phyloP scores from a whole-genome alignment of 2,888 invertebrate genomes.

The Monopis laevigella region DNA sequence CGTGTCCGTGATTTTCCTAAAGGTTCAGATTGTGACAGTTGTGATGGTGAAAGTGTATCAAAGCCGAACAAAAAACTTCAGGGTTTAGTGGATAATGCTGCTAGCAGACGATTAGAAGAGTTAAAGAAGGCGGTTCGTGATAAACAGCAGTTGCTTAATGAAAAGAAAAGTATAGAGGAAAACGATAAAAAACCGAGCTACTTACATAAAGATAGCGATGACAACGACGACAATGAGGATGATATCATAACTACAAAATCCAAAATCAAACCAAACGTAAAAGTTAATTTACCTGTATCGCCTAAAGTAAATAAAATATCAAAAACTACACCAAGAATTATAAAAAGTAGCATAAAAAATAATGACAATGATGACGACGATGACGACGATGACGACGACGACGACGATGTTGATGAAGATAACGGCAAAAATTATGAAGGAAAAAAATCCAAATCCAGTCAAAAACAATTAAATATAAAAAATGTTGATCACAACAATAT shows the following conservation, averaged over 20 bases:
- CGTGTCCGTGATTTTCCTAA: constrained; percentile 55
- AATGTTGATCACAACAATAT: neutral
- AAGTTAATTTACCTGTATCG: too few species aligned
- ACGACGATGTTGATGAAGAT: constrained; percentile 23
- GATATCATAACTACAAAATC: too few species aligned
- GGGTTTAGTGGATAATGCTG: constrained; percentile 4
- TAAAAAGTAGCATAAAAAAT: constrained; percentile 13
- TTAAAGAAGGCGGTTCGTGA: constrained; percentile 37
- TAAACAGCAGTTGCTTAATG: constrained; percentile 32
- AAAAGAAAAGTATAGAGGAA: constrained; percentile 23
- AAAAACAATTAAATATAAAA: neutral
- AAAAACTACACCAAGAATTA: constrained; percentile 10
- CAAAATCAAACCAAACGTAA: constrained; percentile 17
- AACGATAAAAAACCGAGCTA: constrained; percentile 25
- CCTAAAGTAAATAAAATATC: neutral
- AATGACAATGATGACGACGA: constrained; percentile 1
- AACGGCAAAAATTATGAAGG: constrained; percentile 16
- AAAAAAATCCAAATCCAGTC: neutral
- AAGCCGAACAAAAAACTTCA: constrained; percentile 31
- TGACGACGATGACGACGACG: constrained; percentile 14
- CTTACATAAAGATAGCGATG: constrained; percentile 33
- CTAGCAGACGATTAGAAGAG: constrained; percentile 26
- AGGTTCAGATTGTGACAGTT: constrained; percentile 38
- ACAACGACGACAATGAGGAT: constrained; percentile 21
- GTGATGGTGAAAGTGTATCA: constrained; percentile 40